Evolutionary conservation across 1,140 invertebrate genomes (phyloP).

Genomic region (Macrotrachela quadricornifera): DNA sequence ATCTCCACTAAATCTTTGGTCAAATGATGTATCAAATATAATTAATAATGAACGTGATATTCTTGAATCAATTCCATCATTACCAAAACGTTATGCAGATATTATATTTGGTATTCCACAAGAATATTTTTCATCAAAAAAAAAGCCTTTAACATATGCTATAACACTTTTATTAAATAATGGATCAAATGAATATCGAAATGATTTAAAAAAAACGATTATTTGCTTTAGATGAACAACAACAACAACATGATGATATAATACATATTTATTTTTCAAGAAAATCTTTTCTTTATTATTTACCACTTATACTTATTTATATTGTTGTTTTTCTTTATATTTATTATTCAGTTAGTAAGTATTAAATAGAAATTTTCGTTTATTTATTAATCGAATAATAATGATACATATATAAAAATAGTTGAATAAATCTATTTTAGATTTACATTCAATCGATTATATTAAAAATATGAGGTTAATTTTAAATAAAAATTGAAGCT

Average conservation of each 20-base stretch:
- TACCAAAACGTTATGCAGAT: background rate
- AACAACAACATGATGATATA: slow-evolving; percentile 31
- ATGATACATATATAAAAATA: too few relatives aligned
- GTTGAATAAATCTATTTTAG: too few relatives aligned
- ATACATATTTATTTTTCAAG: slow-evolving; percentile 61
- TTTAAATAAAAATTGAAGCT: too few relatives aligned
- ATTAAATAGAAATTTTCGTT: too few relatives aligned
- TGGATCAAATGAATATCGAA: slow-evolving; percentile 41
- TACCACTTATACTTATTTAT: slow-evolving; percentile 61
- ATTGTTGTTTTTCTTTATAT: slow-evolving; percentile 65
- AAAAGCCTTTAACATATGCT: background rate
- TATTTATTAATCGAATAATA: too few relatives aligned
- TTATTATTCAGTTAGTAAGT: slow-evolving; percentile 75
- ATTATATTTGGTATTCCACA: background rate
- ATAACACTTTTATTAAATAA: slow-evolving; percentile 27
- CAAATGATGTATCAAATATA: slow-evolving; percentile 40
- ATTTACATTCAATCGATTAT: too few relatives aligned
- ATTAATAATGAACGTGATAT: background rate
- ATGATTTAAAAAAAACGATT: slow-evolving; percentile 31
- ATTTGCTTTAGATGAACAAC: slow-evolving; percentile 19
- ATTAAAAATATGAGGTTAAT: too few relatives aligned
- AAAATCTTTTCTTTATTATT: slow-evolving; percentile 62
- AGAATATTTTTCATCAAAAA: background rate
- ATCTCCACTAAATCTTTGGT: slow-evolving; percentile 80
- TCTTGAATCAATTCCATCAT: background rate